phyloP scores from a whole-genome alignment of 1,140 invertebrate genomes.

The Hyphantria cunea region DNA sequence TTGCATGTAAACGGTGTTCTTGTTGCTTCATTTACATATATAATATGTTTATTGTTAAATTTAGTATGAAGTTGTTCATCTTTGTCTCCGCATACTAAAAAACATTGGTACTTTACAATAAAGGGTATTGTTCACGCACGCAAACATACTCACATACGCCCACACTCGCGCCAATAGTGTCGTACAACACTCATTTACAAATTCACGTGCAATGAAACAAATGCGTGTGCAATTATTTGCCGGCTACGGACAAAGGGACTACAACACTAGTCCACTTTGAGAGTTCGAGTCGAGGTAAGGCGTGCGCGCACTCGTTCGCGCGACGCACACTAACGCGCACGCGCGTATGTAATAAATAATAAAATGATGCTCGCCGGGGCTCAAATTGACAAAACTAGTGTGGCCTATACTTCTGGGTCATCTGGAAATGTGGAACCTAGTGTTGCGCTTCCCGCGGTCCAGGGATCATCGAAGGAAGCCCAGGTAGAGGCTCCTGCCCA shows the following conservation, averaged over 20 bases:
- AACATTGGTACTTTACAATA: conserved; percentile 19
- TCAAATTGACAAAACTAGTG: conserved; percentile 60
- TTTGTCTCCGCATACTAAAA: conserved; percentile 10
- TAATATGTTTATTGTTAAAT: conserved; percentile 4
- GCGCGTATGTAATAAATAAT: conserved; percentile 36
- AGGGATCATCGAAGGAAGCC: conserved; percentile 20
- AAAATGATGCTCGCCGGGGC: conserved; percentile 74
- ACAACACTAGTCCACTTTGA: conserved; percentile 34
- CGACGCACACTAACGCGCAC: conserved; percentile 41
- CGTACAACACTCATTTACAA: conserved; percentile 49
- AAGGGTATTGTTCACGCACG: conserved; percentile 35
- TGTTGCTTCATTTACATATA: not conserved
- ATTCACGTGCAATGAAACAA: conserved; percentile 43
- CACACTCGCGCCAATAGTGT: conserved; percentile 20
- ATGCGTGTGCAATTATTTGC: conserved; percentile 49
- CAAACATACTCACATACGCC: conserved; percentile 8
- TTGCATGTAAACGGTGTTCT: not conserved
- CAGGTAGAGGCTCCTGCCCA: conserved; percentile 9
- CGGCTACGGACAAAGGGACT: conserved; percentile 51
- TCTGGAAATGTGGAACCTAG: conserved; percentile 25
- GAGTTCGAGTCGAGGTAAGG: conserved; percentile 19
- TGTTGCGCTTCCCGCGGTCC: conserved; percentile 19
- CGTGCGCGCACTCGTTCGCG: conserved; percentile 51
- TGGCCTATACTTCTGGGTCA: conserved; percentile 35
- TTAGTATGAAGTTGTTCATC: conserved; percentile 11